phyloP scores from a whole-genome alignment of 64 coral and sea anemone genomes.

The Acropora tenuis region DNA sequence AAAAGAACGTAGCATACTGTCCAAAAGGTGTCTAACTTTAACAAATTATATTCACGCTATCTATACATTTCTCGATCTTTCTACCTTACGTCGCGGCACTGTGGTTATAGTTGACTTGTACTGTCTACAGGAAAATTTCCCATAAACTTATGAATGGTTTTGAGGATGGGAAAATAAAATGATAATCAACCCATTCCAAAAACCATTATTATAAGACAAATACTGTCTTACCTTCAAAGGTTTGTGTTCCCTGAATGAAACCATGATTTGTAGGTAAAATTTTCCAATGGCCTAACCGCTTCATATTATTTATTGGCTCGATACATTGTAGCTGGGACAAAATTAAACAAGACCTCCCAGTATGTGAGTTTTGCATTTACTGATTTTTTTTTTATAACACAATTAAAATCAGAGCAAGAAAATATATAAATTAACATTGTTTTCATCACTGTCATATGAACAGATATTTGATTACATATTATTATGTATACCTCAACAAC shows the following conservation, averaged over 20 bases:
- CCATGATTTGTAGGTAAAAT: not conserved
- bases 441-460: no score
- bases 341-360: conserved; percentile 2
- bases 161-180: conserved; percentile 12
- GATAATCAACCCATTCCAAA: conserved; percentile 7
- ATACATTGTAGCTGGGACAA: not conserved
- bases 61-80: not conserved
- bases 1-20: conserved; percentile 2
- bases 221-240: not conserved
- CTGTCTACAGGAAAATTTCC: not conserved
- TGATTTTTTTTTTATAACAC: conserved; percentile 7
- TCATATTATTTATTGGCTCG: conserved; percentile 1
- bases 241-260: not conserved
- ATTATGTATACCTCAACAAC: no score
- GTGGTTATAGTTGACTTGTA: not conserved
- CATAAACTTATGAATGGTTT: not conserved
- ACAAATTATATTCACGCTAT: conserved; percentile 5
- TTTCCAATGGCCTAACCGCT: not conserved
- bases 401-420: conserved; percentile 16
- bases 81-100: not conserved
- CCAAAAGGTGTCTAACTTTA: not conserved
- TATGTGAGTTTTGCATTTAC: not conserved
- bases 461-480: no score
- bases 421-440: not conserved
- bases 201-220: conserved; percentile 1